Base-by-base conservation (phyloP, 2,888 invertebrate genomes). In the Drosophila prostipennis region DNA sequence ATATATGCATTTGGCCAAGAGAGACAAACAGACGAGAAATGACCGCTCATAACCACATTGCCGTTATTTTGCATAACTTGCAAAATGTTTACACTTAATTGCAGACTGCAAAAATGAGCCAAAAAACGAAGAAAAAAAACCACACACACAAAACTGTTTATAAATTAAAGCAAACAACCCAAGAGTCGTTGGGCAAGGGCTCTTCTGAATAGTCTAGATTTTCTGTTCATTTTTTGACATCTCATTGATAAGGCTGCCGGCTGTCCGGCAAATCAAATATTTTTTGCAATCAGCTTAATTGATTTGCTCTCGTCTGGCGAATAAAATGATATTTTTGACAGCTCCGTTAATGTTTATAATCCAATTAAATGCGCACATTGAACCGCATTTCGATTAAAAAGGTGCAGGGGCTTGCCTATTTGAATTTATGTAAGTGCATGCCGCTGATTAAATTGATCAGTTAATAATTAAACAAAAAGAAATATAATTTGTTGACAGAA, bases 21-120 rank as follows among this genome's bases (percentile, higher is more conserved):
- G 72, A 71, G 72, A 55, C 72, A 54, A 67, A 56, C 56, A 61
- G 43, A 54, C 16, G 51, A 61, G 71, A 61, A 71, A 71, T 71
- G 60, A 72, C 43, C 52, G 42, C 72, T 60, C 72, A 72, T 71
- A 71, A 52, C 72, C 61, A 55, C 55, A 46, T 46, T 55, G 72
- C 72, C 61, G 71, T 72, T 56, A 61, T 71, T 71, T 71, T 71
- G 71, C 71, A 71, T 71, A 71, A 72, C 71, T 72, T 72, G 71
- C 71, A 61, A 72, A 71, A 71, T 72, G 72, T 56, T 71, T 52
- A 59, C 59, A 68, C 60, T 54, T 70, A 72, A 72, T 72, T 72
- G 72, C 72, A 72, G 63, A 51, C 56, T 57, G 71, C 60, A 52
- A 56, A 55, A 71, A 39, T 14, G 39, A 53, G 54, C 39, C 57